Evolutionary conservation across 2,797 vertebrate genomes (phyloP).

Genomic region (Paguma larvata): DNA sequence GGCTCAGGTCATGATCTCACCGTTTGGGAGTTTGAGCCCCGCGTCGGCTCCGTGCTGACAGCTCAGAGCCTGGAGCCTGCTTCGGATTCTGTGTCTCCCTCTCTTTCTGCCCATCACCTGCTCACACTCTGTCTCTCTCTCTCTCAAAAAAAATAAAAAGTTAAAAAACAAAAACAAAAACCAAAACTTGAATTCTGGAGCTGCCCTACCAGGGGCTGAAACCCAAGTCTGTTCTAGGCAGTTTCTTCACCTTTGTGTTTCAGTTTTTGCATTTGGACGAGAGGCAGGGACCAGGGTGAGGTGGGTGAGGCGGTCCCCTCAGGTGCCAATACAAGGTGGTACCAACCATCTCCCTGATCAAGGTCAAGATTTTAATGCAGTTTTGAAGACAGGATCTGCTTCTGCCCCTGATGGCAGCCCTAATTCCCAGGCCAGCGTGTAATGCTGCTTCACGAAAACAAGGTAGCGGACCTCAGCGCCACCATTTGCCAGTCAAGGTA

Average conservation of each 20-base stretch:
- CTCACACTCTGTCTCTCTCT: too few relatives aligned
- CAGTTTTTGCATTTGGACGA: not conserved
- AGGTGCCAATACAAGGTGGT: too few relatives aligned
- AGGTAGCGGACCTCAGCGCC: not conserved
- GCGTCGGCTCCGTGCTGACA: too few relatives aligned
- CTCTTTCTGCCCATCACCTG: too few relatives aligned
- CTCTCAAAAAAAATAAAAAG: too few relatives aligned
- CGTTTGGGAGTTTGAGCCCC: too few relatives aligned
- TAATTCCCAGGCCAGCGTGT: not conserved
- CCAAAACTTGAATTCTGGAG: not conserved
- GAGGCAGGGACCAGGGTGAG: not conserved
- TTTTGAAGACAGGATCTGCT: not conserved
- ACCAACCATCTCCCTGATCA: not conserved
- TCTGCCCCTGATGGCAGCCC: fast-evolving
- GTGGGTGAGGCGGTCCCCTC: not conserved
- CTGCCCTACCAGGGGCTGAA: not conserved
- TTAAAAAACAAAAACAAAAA: too few relatives aligned
- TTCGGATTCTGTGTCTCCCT: too few relatives aligned
- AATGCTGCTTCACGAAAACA: not conserved
- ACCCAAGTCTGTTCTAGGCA: not conserved
- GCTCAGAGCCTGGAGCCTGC: too few relatives aligned
- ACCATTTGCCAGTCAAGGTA: not conserved
- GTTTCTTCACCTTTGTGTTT: not conserved
- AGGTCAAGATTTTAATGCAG: not conserved
- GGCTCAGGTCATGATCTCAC: too few relatives aligned